These are phyloP conservation scores for Cyclopterus lumpus DNA, from an alignment of 2,797 vertebrate species.

Conservation along the genomic window DNA sequence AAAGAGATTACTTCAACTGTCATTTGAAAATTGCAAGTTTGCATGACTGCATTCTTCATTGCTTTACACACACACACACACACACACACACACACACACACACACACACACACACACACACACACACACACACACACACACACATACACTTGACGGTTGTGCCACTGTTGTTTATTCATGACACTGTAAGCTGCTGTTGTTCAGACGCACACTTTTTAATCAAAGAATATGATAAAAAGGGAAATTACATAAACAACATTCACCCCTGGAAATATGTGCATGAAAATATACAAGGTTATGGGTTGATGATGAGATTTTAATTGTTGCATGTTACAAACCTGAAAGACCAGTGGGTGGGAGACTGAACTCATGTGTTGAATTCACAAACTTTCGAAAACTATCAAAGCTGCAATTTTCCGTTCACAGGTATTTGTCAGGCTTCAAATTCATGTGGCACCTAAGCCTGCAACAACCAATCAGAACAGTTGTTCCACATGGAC, in stretches of 20 bases:
- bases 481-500: not conserved
- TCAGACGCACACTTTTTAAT: not conserved
- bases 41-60: slow-evolving; percentile 29
- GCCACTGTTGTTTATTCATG: slow-evolving; percentile 15
- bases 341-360: not conserved
- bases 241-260: slow-evolving; percentile 5
- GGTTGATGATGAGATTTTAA: not conserved
- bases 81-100: too few relatives aligned
- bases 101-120: too few relatives aligned
- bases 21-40: slow-evolving; percentile 22
- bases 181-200: not conserved
- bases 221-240: not conserved
- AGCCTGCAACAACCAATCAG: not conserved
- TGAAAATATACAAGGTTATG: not conserved
- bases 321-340: not conserved
- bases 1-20: slow-evolving; percentile 63
- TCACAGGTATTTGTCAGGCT: too few relatives aligned
- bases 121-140: too few relatives aligned
- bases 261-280: not conserved
- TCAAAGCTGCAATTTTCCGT: not conserved
- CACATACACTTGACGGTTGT: not conserved
- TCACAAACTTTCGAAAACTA: not conserved
- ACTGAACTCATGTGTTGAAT: not conserved
- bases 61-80: not conserved
- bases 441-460: too few relatives aligned